Percentiles rank a stretch among this genome's conserved stretches.
phyloP scores from a whole-genome alignment of 2,888 invertebrate genomes.

The Drosophila picticornis region DNA sequence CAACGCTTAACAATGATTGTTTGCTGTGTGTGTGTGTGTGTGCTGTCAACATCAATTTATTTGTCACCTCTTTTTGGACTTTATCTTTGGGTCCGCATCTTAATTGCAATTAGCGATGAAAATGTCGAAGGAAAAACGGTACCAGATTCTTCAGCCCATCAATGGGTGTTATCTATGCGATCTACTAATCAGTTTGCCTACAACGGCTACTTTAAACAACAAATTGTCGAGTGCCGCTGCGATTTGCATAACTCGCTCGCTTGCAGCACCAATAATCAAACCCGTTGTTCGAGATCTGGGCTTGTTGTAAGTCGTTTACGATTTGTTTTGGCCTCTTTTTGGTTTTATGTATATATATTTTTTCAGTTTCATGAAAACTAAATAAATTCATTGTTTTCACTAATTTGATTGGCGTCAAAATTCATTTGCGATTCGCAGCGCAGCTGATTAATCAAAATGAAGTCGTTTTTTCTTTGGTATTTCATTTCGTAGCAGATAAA shows the following conservation, averaged over 20 bases:
- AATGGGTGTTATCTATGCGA: constrained; percentile 38
- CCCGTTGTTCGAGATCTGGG: constrained; percentile 46
- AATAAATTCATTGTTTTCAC: constrained; percentile 69
- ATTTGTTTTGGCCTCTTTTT: constrained; percentile 52
- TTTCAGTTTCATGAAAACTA: constrained; percentile 32
- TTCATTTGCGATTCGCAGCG: constrained; percentile 56
- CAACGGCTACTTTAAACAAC: constrained; percentile 42
- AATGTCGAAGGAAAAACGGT: constrained; percentile 55
- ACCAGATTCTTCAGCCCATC: constrained; percentile 20
- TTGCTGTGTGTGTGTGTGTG: neutral
- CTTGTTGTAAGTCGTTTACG: constrained; percentile 65
- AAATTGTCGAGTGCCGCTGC: constrained; percentile 38
- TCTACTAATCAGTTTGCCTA: constrained; percentile 56
- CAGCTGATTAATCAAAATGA: constrained; percentile 65
- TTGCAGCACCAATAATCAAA: constrained; percentile 37
- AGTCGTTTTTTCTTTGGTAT: constrained; percentile 10
- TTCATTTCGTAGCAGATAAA: constrained; percentile 34
- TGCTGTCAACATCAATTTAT: constrained; percentile 54
- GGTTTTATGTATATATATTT: neutral
- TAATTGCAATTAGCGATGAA: constrained; percentile 77
- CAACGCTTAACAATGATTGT: neutral
- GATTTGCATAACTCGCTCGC: constrained; percentile 67
- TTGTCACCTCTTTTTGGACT: constrained; percentile 59
- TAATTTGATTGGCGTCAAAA: constrained; percentile 74
- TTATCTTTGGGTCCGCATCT: constrained; percentile 62